Evolutionary conservation across 1,140 invertebrate genomes (phyloP), one percentile per base, ranked within the genome.

Genomic region (Octopus sinensis): DNA sequence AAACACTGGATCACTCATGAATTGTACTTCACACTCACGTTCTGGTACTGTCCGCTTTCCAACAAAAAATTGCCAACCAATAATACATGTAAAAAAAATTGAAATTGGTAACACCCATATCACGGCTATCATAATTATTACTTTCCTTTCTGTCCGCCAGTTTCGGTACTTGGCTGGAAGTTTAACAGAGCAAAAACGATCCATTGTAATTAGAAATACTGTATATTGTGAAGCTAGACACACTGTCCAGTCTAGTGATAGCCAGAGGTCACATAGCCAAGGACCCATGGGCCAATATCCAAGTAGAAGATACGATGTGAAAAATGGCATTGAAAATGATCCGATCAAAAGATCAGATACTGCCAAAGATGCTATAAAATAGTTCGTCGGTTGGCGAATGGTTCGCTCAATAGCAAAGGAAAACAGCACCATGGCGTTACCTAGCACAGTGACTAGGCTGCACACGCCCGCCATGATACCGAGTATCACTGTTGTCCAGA

Each of bases 221-320:
- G 98, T 99, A 90, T 99, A 99, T 90, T 99, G 98, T 4, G 98
- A 99, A 5, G 99, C 97, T 43, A 99, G 92, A 89, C 98, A 99
- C 2, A 99, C 98, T 6, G 98, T 99, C 91, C 99, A 99, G 91
- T 99, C 98, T 30, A 99, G 96, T 0, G 98, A 98, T 0, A 99
- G 93, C 98, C 98, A 99, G 54, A 99, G 92, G 91, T 99, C 98
- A 90, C 98, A 99, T 0, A 99, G 92, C 80, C 99, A 93, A 12
- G 96, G 95, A 23, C 98, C 98, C 78, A 99, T 93, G 88, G 98
- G 95, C 98, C 98, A 99, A 43, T 97, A 96, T 93, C 95, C 96
- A 13, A 91, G 85, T 79, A 99, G 92, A 73, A 99, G 95, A 92
- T 99, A 99, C 76, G 98, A 94, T 6, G 96, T 97, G 91, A 96